A percentile compares a stretch with the other conserved stretches of the same genome.
Conservation (phyloP, 2,113 vertebrate genomes). For the Sphaerodactylus townsendi region DNA sequence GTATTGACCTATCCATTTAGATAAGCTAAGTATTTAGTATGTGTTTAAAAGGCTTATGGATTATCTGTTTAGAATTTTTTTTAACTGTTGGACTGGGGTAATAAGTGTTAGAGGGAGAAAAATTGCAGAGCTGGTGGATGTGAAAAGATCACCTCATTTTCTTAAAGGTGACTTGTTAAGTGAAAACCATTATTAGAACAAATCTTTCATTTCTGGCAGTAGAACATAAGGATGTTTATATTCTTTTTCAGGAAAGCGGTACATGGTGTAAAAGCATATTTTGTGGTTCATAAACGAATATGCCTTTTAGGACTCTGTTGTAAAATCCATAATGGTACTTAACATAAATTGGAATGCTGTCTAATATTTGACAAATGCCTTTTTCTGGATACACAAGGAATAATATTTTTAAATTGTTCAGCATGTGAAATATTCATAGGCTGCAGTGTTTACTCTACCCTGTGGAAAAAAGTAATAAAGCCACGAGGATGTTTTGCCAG, state of each 20-base stretch:
- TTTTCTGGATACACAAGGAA: slow-evolving; percentile 31
- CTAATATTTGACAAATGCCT: neutral
- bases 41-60: slow-evolving; percentile 23
- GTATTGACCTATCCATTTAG: slow-evolving; percentile 22
- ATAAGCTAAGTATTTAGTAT: slow-evolving; percentile 7
- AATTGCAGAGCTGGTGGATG: slow-evolving; percentile 40
- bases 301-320: slow-evolving; percentile 24
- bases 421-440: slow-evolving; percentile 27
- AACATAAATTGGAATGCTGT: neutral
- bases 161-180: slow-evolving; percentile 32
- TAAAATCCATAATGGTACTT: slow-evolving; percentile 29
- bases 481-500: slow-evolving; percentile 26
- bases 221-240: slow-evolving; percentile 22
- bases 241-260: neutral
- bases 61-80: slow-evolving; percentile 31
- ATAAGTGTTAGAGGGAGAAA: slow-evolving; percentile 25
- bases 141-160: slow-evolving; percentile 52
- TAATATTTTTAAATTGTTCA: slow-evolving; percentile 17
- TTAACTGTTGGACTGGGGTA: slow-evolving; percentile 26
- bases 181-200: slow-evolving; percentile 36
- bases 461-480: slow-evolving; percentile 32
- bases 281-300: slow-evolving; percentile 17
- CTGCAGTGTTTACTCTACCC: slow-evolving; percentile 30
- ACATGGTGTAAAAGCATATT: slow-evolving; percentile 12
- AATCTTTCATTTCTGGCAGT: slow-evolving; percentile 30